Evolutionary conservation across 2,797 vertebrate genomes (phyloP).

Genomic region (Hippocampus kuda): DNA sequence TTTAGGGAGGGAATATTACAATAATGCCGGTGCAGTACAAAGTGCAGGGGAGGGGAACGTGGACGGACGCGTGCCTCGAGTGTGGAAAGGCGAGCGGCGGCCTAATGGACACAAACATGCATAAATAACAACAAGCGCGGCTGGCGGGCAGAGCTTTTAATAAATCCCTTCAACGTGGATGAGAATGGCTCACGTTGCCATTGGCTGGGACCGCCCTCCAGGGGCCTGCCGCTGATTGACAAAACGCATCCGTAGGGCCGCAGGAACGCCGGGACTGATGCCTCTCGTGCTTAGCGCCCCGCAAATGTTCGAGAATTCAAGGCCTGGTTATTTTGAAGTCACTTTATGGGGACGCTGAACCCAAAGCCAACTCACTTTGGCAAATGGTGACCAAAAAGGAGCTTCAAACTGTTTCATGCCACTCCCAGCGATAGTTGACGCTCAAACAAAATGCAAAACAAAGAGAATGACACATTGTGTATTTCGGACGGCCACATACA

Average conservation of each 20-base stretch:
- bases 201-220: conserved; percentile 34
- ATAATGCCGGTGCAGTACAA: conserved; percentile 78
- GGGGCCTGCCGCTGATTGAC: conserved; percentile 52
- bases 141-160: conserved; percentile 70
- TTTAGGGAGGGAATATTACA: conserved; percentile 75
- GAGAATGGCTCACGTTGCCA: conserved; percentile 67
- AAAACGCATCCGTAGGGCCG: conserved; percentile 45
- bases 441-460: too few species aligned
- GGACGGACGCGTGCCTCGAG: conserved; percentile 62
- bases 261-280: conserved; percentile 45
- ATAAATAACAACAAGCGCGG: conserved; percentile 84
- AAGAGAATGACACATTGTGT: too few species aligned
- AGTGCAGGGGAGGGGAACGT: conserved; percentile 62
- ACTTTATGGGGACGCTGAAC: too few species aligned
- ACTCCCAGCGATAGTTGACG: too few species aligned
- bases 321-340: too few species aligned
- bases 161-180: conserved; percentile 66
- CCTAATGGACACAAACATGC: conserved; percentile 98
- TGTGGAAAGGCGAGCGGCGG: conserved; percentile 83
- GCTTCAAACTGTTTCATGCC: too few species aligned
- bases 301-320: conserved; percentile 11
- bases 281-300: conserved; percentile 41
- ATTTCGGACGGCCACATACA: too few species aligned
- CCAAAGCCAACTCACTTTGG: too few species aligned
- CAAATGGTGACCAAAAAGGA: too few species aligned